phyloP scores from a whole-genome alignment of 2,113 vertebrate genomes.

The Tapirus terrestris region DNA sequence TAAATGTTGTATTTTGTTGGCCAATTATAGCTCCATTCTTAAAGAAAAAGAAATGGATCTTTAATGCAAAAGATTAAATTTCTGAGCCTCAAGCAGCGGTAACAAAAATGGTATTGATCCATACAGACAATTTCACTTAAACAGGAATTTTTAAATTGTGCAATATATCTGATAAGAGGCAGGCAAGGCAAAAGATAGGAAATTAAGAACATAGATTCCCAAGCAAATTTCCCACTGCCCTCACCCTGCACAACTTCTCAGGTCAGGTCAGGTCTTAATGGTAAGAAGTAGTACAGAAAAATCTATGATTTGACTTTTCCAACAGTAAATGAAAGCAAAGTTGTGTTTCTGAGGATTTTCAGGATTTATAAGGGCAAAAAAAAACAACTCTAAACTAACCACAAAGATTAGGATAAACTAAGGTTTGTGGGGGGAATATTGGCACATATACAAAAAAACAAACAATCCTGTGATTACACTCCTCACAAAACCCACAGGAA shows the following conservation, averaged over 20 bases:
- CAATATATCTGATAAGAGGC: not conserved
- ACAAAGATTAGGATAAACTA: not conserved
- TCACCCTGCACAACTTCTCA: not conserved
- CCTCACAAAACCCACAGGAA: not conserved
- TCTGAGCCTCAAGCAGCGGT: not conserved
- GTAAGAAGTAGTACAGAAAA: not conserved
- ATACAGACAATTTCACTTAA: not conserved
- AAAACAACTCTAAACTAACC: not conserved
- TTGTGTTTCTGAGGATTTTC: not conserved
- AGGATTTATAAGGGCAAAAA: not conserved
- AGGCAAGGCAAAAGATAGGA: not conserved
- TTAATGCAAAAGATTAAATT: not conserved
- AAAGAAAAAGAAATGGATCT: not conserved
- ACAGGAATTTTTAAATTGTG: not conserved
- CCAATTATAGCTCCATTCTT: not conserved
- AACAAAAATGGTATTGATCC: not conserved
- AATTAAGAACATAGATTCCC: not conserved
- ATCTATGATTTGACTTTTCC: not conserved
- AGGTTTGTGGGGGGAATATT: not conserved
- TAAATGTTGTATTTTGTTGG: not conserved
- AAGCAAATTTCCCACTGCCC: not conserved
- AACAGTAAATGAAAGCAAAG: not conserved
- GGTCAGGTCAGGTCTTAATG: not conserved
- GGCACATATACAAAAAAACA: constrained; percentile 25
- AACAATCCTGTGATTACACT: constrained; percentile 2